Evolutionary conservation across 2,113 vertebrate genomes (phyloP).

Genomic region (Enhydra lutris): DNA sequence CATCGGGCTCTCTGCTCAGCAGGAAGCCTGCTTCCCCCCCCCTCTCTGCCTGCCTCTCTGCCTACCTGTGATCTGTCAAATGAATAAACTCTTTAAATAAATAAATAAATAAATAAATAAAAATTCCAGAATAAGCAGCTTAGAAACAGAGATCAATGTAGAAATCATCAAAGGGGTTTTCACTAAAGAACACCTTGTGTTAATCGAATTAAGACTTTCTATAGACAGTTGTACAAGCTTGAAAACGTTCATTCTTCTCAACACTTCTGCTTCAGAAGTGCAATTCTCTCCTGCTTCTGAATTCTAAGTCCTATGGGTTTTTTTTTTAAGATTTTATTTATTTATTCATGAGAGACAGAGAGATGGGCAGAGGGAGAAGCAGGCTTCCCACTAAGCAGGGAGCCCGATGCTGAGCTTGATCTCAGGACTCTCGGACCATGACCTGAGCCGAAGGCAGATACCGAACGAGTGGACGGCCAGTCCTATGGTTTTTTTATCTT

Average conservation of each 20-base stretch:
- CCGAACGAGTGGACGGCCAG: too few relatives aligned
- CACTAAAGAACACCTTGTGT: conserved; percentile 16
- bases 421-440: too few relatives aligned
- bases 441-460: too few relatives aligned
- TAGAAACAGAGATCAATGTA: conserved; percentile 46
- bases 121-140: conserved; percentile 11
- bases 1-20: too few relatives aligned
- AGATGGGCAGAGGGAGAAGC: too few relatives aligned
- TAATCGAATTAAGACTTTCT: background rate
- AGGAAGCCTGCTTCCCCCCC: too few relatives aligned
- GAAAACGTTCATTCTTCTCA: background rate
- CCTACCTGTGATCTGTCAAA: too few relatives aligned
- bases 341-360: too few relatives aligned
- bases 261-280: background rate
- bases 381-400: background rate
- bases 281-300: background rate
- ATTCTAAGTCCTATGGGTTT: background rate
- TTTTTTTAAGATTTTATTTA: too few relatives aligned
- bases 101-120: background rate
- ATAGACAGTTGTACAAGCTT: background rate
- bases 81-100: too few relatives aligned
- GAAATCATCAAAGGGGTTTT: conserved; percentile 35
- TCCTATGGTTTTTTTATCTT: background rate
- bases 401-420: too few relatives aligned
- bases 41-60: too few relatives aligned